These are phyloP conservation scores for Galbula dea DNA, from an alignment of 2,113 vertebrate species.

Conservation along the genomic window DNA sequence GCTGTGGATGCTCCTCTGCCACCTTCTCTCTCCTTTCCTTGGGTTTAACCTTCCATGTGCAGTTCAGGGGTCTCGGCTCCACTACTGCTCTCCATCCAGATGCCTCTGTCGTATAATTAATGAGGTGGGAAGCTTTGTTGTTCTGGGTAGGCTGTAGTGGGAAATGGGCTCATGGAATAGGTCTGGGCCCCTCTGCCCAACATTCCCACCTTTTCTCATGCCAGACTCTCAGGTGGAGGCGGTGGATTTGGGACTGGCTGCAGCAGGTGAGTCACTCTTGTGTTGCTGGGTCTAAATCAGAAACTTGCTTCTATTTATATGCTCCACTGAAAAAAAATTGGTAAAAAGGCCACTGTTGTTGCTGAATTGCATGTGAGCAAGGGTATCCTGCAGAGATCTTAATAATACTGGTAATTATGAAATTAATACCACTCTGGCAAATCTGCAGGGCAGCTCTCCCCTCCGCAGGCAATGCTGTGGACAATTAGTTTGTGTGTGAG, in stretches of 20 bases:
- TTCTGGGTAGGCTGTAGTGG: not conserved
- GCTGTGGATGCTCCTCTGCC: not conserved
- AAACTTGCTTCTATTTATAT: not conserved
- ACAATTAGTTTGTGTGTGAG: not conserved
- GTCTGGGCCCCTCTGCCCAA: not conserved
- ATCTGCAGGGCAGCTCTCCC: constrained; percentile 11
- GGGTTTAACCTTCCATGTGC: not conserved
- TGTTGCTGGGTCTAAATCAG: not conserved
- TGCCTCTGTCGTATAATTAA: not conserved
- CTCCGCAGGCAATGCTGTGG: not conserved
- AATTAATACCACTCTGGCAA: constrained; percentile 42
- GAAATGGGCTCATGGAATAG: not conserved
- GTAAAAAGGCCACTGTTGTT: not conserved
- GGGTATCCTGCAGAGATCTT: constrained; percentile 32
- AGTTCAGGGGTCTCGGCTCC: not conserved
- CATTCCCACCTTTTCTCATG: not conserved
- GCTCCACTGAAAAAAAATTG: not conserved
- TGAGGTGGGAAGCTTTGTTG: not conserved
- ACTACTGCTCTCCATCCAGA: not conserved
- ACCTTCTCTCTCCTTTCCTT: not conserved
- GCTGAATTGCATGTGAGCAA: not conserved
- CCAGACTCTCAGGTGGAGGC: not conserved
- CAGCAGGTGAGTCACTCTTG: not conserved
- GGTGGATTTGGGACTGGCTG: not conserved
- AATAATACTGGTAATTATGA: constrained; percentile 44